Conservation (phyloP, 2,797 vertebrate species). For the Muscicapa striata region DNA sequence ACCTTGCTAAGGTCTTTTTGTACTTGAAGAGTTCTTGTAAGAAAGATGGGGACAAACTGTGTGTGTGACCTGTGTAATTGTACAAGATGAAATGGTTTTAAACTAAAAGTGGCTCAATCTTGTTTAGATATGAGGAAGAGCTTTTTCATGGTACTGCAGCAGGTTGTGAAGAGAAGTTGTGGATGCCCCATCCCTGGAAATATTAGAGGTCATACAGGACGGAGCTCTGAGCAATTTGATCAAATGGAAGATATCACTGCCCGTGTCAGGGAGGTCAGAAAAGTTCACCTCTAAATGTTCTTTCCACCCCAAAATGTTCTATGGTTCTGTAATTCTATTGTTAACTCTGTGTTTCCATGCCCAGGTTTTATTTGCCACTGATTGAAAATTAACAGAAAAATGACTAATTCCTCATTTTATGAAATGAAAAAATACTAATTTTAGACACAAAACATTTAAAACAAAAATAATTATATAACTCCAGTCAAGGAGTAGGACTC, state of each 20-base stretch:
- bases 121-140: neutral
- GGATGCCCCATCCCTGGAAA: neutral
- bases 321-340: neutral
- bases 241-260: neutral
- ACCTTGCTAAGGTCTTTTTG: accelerated
- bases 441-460: neutral
- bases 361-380: neutral
- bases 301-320: neutral
- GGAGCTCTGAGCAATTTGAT: neutral
- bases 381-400: neutral
- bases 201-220: accelerated
- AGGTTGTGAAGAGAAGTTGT: neutral
- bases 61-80: accelerated
- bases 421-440: neutral
- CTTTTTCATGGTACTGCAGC: neutral
- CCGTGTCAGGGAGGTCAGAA: neutral
- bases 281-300: neutral
- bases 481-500: accelerated
- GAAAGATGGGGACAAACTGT: neutral
- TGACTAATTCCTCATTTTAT: neutral
- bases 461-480: neutral
- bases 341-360: neutral
- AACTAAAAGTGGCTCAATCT: neutral
- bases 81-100: neutral
- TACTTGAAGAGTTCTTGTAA: neutral